Evolutionary conservation across 2,888 invertebrate species (phyloP), one percentile per base, ranked within the genome.

Genomic region (Philopedon plagiatum): DNA sequence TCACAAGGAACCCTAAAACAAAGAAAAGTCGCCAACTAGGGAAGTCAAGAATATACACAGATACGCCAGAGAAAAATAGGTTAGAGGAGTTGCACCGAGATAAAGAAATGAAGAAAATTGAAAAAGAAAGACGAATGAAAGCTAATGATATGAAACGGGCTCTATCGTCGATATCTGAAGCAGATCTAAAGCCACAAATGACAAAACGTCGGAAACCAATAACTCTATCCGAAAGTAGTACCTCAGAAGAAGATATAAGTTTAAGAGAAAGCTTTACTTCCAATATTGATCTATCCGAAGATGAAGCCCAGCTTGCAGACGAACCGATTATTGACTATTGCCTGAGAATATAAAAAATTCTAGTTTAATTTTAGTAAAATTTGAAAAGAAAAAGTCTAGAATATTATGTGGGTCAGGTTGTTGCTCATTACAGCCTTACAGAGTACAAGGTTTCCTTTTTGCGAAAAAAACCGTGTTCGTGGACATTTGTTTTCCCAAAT

Each of bases 401-500:
- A 11, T 62, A 34, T 62, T 62, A 39, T 11, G 29, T 34, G 15
- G 62, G 26, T n/a, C n/a, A n/a, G n/a, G n/a, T n/a, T n/a, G n/a
- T n/a, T n/a, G n/a, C n/a, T n/a, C n/a, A n/a, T n/a, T n/a, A n/a
- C n/a, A n/a, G n/a, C n/a, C n/a, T n/a, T n/a, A n/a, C n/a, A n/a
- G n/a, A n/a, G n/a, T n/a, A n/a, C n/a, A n/a, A n/a, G n/a, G n/a
- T n/a, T n/a, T n/a, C n/a, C n/a, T n/a, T n/a, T n/a, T n/a, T n/a
- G n/a, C n/a, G n/a, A n/a, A n/a, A n/a, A n/a, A n/a, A n/a, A n/a
- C n/a, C n/a, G n/a, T n/a, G n/a, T n/a, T n/a, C n/a, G n/a, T n/a
- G n/a, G n/a, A n/a, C n/a, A n/a, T n/a, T n/a, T n/a, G n/a, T n/a
- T n/a, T n/a, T n/a, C n/a, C n/a, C n/a, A n/a, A n/a, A n/a, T n/a